Percentiles rank a stretch among this genome's conserved stretches.
These are phyloP conservation scores for Bovichtus diacanthus DNA, from an alignment of 2,797 vertebrate species.

Conservation along the genomic window DNA sequence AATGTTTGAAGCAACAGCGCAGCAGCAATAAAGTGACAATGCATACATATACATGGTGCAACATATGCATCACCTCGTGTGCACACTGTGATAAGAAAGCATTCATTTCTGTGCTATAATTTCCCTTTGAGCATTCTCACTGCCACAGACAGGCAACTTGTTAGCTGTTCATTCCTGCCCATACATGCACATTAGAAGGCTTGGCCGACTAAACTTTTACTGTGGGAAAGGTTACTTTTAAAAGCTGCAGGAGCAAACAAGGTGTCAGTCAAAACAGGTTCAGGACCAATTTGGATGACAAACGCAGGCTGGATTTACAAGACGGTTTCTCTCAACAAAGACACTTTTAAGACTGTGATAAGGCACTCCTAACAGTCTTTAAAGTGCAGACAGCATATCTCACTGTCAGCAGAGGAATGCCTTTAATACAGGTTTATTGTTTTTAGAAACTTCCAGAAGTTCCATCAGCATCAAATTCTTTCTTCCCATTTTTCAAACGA, in stretches of 20 bases:
- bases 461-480: constrained; percentile 1
- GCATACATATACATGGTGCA: constrained; percentile 26
- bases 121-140: constrained; percentile 42
- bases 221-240: constrained; percentile 63
- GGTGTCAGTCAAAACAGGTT: constrained; percentile 59
- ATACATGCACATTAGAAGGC: constrained; percentile 62
- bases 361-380: constrained; percentile 28
- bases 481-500: background rate
- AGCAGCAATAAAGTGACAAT: constrained; percentile 32
- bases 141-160: constrained; percentile 37
- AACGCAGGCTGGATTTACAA: constrained; percentile 30
- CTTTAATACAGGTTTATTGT: constrained; percentile 18
- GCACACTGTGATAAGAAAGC: constrained; percentile 53
- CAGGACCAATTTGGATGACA: constrained; percentile 40
- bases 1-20: background rate
- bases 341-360: constrained; percentile 43
- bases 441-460: background rate
- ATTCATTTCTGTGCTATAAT: constrained; percentile 49
- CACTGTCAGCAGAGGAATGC: constrained; percentile 24
- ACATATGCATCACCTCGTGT: constrained; percentile 35
- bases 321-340: constrained; percentile 41
- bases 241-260: constrained; percentile 66
- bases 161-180: constrained; percentile 63
- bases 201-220: constrained; percentile 53
- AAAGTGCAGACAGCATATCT: constrained; percentile 20